Percentiles rank a stretch among this genome's conserved stretches.
phyloP scores from a whole-genome alignment of 2,888 invertebrate genomes.

The Pollenia amentaria region DNA sequence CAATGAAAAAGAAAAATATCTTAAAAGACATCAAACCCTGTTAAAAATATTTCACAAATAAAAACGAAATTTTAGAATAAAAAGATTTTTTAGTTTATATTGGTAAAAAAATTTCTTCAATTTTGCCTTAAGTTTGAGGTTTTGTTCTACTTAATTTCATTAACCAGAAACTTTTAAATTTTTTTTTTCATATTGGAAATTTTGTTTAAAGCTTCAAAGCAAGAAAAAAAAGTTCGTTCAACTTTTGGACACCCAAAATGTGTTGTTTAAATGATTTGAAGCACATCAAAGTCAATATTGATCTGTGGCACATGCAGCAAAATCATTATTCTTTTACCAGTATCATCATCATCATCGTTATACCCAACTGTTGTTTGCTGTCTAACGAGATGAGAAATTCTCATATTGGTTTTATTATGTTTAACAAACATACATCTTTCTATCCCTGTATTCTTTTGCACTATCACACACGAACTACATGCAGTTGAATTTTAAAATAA shows the following conservation, averaged over 20 bases:
- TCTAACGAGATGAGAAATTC: slow-evolving; percentile 2
- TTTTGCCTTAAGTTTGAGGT: not conserved
- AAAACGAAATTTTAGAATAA: too few relatives aligned
- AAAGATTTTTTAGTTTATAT: too few relatives aligned
- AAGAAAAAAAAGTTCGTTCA: not conserved
- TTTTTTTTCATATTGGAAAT: not conserved
- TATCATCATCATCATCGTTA: not conserved
- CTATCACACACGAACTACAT: slow-evolving; percentile 2
- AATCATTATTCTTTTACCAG: slow-evolving; percentile 27
- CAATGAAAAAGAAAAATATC: not conserved
- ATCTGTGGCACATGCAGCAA: slow-evolving; percentile 43
- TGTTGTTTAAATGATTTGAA: slow-evolving; percentile 14
- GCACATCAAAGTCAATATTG: slow-evolving; percentile 54
- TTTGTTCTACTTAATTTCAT: not conserved
- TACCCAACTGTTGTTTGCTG: not conserved
- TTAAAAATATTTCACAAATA: too few relatives aligned
- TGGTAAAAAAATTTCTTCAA: not conserved
- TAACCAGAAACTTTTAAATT: not conserved
- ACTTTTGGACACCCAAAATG: not conserved
- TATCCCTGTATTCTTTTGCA: not conserved
- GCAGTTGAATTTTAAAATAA: not conserved
- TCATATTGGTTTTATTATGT: slow-evolving; percentile 29
- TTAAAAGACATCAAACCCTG: too few relatives aligned
- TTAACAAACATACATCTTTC: slow-evolving; percentile 16
- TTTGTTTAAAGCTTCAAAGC: not conserved